Conservation (phyloP, 92 coral and sea anemone species). For the Bergia sp. region DNA sequence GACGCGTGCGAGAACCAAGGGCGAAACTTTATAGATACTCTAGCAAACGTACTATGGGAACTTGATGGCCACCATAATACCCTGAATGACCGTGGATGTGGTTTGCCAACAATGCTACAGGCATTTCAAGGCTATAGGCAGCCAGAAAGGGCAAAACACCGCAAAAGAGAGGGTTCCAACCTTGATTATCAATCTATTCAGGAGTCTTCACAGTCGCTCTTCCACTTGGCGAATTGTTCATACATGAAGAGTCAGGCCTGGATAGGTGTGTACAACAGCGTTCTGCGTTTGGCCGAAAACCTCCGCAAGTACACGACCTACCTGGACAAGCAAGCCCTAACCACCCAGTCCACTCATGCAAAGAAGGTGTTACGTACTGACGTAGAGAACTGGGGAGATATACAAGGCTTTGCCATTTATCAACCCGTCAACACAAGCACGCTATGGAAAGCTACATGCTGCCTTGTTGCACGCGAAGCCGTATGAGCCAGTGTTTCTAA, state of each 20-base stretch:
- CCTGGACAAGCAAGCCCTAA: conserved; percentile 43
- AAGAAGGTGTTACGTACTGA: conserved; percentile 42
- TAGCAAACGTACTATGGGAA: conserved; percentile 47
- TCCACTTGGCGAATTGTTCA: conserved; percentile 43
- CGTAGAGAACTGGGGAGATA: conserved; percentile 46
- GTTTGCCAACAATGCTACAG: conserved; percentile 46
- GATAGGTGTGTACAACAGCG: conserved; percentile 51
- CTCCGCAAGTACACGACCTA: conserved; percentile 49
- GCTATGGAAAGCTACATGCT: conserved; percentile 49
- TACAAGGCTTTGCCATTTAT: conserved; percentile 43
- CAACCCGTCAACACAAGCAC: conserved; percentile 36
- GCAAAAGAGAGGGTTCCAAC: conserved; percentile 41
- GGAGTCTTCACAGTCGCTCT: conserved; percentile 46
- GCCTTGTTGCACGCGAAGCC: conserved; percentile 44
- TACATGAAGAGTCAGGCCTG: conserved; percentile 51
- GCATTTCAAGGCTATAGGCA: conserved; percentile 40
- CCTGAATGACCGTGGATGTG: conserved; percentile 44
- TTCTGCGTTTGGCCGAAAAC: conserved; percentile 50
- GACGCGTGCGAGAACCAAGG: conserved; percentile 50
- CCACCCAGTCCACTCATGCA: conserved; percentile 40
- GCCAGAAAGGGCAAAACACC: conserved; percentile 52
- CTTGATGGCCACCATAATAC: conserved; percentile 48
- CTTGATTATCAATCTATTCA: conserved; percentile 29
- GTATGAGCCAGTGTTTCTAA: conserved; percentile 37
- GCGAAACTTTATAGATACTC: conserved; percentile 39